These are phyloP conservation scores for Zaprionus obscuricornis DNA, from an alignment of 2,888 invertebrate species.

Conservation along the genomic window DNA sequence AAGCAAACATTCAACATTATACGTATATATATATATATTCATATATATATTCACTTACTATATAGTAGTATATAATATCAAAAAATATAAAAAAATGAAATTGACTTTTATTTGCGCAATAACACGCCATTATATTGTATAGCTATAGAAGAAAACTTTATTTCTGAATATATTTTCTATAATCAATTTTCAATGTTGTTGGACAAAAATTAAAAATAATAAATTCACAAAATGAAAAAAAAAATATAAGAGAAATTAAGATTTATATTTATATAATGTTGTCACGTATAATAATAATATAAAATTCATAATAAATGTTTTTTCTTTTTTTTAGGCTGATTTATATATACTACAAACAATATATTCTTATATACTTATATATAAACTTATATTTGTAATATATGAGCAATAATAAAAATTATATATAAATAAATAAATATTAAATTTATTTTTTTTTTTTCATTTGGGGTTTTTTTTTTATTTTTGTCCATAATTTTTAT, in stretches of 20 bases:
- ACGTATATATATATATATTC: slow-evolving; percentile 12
- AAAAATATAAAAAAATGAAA: slow-evolving; percentile 9
- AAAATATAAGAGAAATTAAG: no score
- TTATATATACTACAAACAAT: slow-evolving; percentile 57
- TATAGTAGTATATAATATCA: background rate
- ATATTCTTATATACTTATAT: slow-evolving; percentile 47
- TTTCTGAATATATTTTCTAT: no score
- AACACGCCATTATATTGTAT: slow-evolving; percentile 67
- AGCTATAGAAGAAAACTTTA: slow-evolving; percentile 49
- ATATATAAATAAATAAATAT: slow-evolving; percentile 27
- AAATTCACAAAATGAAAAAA: slow-evolving; percentile 24
- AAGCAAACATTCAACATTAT: slow-evolving; percentile 27
- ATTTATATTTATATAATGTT: no score
- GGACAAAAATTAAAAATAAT: background rate
- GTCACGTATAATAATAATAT: no score
- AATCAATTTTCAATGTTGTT: slow-evolving; percentile 33
- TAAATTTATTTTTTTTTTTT: no score
- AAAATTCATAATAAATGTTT: slow-evolving; percentile 17
- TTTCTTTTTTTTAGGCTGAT: slow-evolving; percentile 45
- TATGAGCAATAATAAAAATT: slow-evolving; percentile 62
- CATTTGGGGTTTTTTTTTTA: no score
- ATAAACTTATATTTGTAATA: no score
- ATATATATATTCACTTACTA: background rate
- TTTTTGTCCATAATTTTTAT: no score
- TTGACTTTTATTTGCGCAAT: slow-evolving; percentile 47